phyloP scores from a whole-genome alignment of 2,888 invertebrate genomes.

The Pyrrhosoma nymphula region DNA sequence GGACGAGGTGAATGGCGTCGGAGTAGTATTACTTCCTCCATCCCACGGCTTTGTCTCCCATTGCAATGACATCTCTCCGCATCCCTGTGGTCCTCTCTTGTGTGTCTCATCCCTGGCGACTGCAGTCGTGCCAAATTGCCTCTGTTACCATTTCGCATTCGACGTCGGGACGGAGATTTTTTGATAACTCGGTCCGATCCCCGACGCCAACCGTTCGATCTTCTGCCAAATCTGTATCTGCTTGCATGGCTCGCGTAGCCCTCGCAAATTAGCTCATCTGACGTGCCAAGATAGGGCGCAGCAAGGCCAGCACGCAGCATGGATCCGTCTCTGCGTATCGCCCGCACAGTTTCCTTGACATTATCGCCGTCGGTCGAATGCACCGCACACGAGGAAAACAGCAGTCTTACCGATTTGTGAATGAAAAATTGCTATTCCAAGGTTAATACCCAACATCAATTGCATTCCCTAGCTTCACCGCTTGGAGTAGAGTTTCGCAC shows the following conservation, averaged over 20 bases:
- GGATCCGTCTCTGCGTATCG: not conserved
- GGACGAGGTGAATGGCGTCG: not conserved
- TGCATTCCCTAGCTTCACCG: no score
- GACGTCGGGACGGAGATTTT: not conserved
- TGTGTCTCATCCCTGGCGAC: not conserved
- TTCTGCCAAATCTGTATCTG: not conserved
- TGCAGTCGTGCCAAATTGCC: not conserved
- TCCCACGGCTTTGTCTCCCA: not conserved
- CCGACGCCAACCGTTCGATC: not conserved
- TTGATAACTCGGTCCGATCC: not conserved
- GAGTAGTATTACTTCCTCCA: not conserved
- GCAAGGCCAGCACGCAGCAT: not conserved
- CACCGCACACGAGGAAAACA: not conserved
- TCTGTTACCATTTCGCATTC: not conserved
- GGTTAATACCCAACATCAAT: no score
- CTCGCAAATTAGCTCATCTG: not conserved
- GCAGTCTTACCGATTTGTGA: not conserved
- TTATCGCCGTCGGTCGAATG: not conserved
- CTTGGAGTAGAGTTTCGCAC: no score
- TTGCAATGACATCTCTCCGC: not conserved
- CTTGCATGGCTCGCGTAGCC: not conserved
- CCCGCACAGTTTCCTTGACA: not conserved
- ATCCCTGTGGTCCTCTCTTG: not conserved
- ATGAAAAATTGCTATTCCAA: not conserved
- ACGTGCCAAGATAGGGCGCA: not conserved